Evolutionary conservation across 2,888 invertebrate species (phyloP).

Genomic region (Mesorhabditis sp.): DNA sequence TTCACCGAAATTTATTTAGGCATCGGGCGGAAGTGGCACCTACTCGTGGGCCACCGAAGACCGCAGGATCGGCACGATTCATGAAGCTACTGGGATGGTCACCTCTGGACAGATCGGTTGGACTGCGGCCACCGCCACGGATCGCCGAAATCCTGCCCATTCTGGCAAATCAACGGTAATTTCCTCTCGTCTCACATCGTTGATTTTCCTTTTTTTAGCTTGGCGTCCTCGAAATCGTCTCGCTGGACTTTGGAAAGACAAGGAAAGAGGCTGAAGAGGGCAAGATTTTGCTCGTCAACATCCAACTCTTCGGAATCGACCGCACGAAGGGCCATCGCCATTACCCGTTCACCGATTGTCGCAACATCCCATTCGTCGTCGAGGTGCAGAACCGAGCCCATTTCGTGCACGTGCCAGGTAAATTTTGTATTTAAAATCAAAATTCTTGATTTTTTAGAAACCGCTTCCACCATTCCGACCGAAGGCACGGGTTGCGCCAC

Average conservation of each 20-base stretch:
- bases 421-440: conserved; percentile 7
- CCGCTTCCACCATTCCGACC: conserved; percentile 19
- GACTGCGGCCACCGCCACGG: conserved; percentile 32
- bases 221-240: conserved; percentile 33
- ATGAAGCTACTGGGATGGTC: conserved; percentile 29
- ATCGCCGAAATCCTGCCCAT: conserved; percentile 32
- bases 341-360: conserved; percentile 40
- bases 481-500: conserved; percentile 44
- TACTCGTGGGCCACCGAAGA: conserved; percentile 38
- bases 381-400: conserved; percentile 23
- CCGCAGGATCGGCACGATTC: conserved; percentile 28
- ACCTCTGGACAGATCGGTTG: conserved; percentile 31
- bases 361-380: conserved; percentile 25
- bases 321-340: conserved; percentile 17
- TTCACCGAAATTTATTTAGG: conserved; percentile 15
- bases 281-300: conserved; percentile 31
- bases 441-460: conserved; percentile 12
- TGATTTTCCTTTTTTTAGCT: conserved; percentile 21
- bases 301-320: conserved; percentile 27
- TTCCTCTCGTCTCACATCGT: too few relatives aligned
- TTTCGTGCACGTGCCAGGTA: conserved; percentile 22
- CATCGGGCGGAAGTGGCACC: conserved; percentile 44
- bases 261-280: conserved; percentile 44
- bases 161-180: background rate
- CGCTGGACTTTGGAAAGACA: conserved; percentile 41